A percentile compares a stretch with the other conserved stretches of the same genome.
Conservation (phyloP, 2,797 vertebrate genomes). For the Esox lucius region DNA sequence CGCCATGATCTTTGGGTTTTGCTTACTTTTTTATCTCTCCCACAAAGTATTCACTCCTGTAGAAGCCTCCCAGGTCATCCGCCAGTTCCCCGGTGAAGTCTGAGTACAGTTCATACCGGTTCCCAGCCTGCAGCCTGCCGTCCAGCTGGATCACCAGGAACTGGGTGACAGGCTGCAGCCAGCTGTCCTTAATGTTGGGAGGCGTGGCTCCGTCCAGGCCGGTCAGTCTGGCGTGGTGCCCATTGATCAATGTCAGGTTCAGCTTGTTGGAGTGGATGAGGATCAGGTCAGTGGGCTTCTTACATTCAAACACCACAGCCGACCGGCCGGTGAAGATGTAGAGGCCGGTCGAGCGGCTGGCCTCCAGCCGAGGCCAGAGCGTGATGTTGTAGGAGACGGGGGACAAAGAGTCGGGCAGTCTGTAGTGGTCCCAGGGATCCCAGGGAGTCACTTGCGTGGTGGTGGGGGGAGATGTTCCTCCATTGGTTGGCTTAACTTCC, state of each 20-base stretch:
- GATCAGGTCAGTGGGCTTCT: conserved; percentile 67
- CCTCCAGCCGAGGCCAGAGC: conserved; percentile 71
- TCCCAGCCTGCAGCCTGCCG: conserved; percentile 21
- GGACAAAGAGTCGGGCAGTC: conserved; percentile 68
- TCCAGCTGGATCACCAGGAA: conserved; percentile 84
- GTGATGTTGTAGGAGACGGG: conserved; percentile 70
- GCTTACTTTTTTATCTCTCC: conserved; percentile 67
- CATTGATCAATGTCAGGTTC: conserved; percentile 68
- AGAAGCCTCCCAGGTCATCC: conserved; percentile 87
- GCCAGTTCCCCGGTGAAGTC: conserved; percentile 82
- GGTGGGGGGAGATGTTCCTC: conserved; percentile 7
- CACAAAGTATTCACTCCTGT: conserved; percentile 85
- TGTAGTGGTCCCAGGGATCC: conserved; percentile 71
- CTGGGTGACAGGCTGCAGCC: conserved; percentile 73
- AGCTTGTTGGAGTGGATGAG: conserved; percentile 91
- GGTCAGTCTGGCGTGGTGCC: conserved; percentile 29
- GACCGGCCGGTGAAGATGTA: conserved; percentile 78
- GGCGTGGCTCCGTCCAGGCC: accelerated
- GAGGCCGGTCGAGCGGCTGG: accelerated
- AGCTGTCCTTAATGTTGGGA: conserved; percentile 30
- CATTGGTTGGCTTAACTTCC: background rate
- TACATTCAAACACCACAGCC: conserved; percentile 70
- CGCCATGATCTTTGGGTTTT: background rate
- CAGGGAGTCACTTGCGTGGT: conserved; percentile 66
- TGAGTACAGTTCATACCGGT: conserved; percentile 72